A percentile compares a stretch with the other conserved stretches of the same genome.
Conservation (phyloP, 2,113 vertebrate species). For the Lepus europaeus region DNA sequence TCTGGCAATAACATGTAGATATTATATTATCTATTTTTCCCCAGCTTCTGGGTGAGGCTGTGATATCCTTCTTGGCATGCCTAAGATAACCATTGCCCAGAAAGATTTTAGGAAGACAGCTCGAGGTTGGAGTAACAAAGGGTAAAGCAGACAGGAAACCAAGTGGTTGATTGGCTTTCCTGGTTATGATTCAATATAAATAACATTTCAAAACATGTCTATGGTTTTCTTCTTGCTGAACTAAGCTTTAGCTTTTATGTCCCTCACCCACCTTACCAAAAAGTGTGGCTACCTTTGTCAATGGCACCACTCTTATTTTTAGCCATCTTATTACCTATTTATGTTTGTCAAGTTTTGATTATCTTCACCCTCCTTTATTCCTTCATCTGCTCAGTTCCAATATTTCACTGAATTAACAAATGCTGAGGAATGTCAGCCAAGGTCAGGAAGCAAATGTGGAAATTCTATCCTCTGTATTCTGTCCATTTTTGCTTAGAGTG, state of each 20-base stretch:
- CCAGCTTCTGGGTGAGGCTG: not conserved
- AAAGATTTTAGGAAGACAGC: not conserved
- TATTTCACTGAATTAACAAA: not conserved
- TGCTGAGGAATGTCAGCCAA: constrained; percentile 32
- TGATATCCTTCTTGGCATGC: not conserved
- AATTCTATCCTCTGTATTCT: not conserved
- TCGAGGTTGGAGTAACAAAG: not conserved
- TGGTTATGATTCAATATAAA: not conserved
- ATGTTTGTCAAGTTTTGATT: not conserved
- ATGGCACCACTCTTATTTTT: not conserved
- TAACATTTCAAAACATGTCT: not conserved
- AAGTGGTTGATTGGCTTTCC: not conserved
- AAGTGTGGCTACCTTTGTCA: accelerated
- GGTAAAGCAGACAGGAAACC: not conserved
- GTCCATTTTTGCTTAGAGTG: constrained; percentile 21
- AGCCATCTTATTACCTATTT: not conserved
- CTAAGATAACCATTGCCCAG: accelerated
- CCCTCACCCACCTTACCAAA: no score
- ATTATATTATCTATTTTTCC: not conserved
- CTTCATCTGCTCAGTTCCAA: not conserved
- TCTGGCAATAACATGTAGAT: constrained; percentile 28
- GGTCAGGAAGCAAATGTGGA: constrained; percentile 59
- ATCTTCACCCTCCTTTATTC: not conserved
- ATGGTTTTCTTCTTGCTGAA: not conserved
- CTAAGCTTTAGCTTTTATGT: accelerated